Percentiles rank a stretch among this genome's conserved stretches.
Evolutionary conservation across 2,888 invertebrate genomes (phyloP).

Genomic region (Dynastes grantii): DNA sequence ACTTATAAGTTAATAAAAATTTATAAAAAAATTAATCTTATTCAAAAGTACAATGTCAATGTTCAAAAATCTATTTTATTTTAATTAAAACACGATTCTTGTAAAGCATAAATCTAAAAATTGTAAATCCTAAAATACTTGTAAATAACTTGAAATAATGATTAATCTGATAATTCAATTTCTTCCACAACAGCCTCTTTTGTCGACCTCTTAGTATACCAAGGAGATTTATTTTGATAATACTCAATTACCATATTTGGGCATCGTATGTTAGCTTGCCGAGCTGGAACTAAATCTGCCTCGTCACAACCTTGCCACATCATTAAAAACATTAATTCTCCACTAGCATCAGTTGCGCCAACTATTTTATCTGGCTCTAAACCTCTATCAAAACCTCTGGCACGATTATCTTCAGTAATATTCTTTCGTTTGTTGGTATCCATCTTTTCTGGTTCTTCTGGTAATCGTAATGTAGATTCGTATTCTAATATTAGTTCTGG

Average conservation of each 20-base stretch:
- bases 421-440: constrained; percentile 64
- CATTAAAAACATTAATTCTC: constrained; percentile 90
- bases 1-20: too few relatives aligned
- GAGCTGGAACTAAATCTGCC: constrained; percentile 77
- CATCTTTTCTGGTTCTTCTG: constrained; percentile 59
- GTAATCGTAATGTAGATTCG: constrained; percentile 61
- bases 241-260: constrained; percentile 78
- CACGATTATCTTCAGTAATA: constrained; percentile 69
- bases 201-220: constrained; percentile 51
- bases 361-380: constrained; percentile 89
- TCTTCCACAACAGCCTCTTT: constrained; percentile 52
- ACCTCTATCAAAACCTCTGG: constrained; percentile 85
- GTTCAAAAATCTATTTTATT: too few relatives aligned
- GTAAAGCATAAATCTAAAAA: too few relatives aligned
- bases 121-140: neutral
- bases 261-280: constrained; percentile 75
- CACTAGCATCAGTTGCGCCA: constrained; percentile 91
- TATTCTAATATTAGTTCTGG: constrained; percentile 77
- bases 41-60: too few relatives aligned
- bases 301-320: constrained; percentile 85
- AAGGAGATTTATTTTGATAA: constrained; percentile 73
- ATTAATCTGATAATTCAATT: constrained; percentile 58
- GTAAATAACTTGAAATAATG: neutral
- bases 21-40: too few relatives aligned
- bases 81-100: too few relatives aligned